Base-by-base conservation (phyloP, 1,140 invertebrate genomes). In the Drosophila subobscura region DNA sequence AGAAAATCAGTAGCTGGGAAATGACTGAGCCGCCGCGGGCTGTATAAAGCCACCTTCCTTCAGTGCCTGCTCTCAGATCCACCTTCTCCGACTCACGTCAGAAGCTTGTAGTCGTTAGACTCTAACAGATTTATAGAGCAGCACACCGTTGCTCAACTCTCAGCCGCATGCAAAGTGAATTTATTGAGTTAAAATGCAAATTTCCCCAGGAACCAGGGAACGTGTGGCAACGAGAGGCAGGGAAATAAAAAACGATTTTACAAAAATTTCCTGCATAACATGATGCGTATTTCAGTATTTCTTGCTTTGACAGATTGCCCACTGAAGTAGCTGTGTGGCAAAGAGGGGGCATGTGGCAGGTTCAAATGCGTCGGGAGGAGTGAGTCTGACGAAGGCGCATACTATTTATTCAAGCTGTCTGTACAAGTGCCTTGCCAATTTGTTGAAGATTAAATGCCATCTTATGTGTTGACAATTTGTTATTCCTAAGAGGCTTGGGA, bases 171-270 rank as follows among this genome's bases (percentile, higher is more conserved):
- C 85, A 89, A 89, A 89, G 85, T 89, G 84, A 89, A 89, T 89
- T 89, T 89, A 89, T 89, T 89, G 84, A 89, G 76, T 89, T 89
- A 80, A 89, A 89, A 89, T 89, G 84, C 84, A 89, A 89, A 89
- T 89, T 89, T 85, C 56, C 55, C 70, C 67, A 67, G 58, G 66
- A 61, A 29, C 58, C 57, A 51, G 57, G 45, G 14, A 74, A 12
- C 27, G 14, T 23, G 16, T 20, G 46, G 25, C 22, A 41, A 23
- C 7, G 25, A 10, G n/a, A 37, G 20, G 16, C 8, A 50, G 14
- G 51, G 25, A 55, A 44, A 52, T 53, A 76, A 80, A 59, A 80
- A 50, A 49, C 61, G 59, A 86, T 83, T 81, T 88, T 71, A 81
- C 83, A 88, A 88, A 88, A 68, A 68, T 56, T 83, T 88, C 72